Evolutionary conservation across 2,113 vertebrate genomes (phyloP), one percentile per base, ranked within the genome.

Genomic region (Myiozetetes cayanensis): DNA sequence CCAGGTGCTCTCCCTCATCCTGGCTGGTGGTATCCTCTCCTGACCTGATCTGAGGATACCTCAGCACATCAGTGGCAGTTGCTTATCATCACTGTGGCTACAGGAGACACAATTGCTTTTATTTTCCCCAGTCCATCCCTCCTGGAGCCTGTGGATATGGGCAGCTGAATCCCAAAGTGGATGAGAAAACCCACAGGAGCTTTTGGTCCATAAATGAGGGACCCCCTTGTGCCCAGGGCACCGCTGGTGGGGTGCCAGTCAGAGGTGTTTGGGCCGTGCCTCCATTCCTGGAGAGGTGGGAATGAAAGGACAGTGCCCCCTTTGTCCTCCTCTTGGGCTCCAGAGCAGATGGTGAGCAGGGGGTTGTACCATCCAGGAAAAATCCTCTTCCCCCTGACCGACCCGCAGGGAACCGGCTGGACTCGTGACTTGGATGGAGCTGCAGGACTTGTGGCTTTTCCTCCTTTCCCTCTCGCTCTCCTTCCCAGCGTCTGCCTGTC

Each of bases 141-240:
- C 44, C 41, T 13, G 37, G 63, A 70, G 72, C 77, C 47, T 58
- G n/a, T 46, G 49, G 43, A 49, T 1, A 1, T 22, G 61, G 21
- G n/a, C 41, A 47, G 25, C 67, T 90, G 72, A 4, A 0, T 59
- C 62, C 71, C 53, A 18, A 17, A 66, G 79, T 28, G 25, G 46
- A 52, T 23, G 10, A 75, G 23, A 84, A 55, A 86, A 20, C 63
- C 46, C 53, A 0, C 16, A 8, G 68, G 25, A 67, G 50, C 43
- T 43, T 39, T 55, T 15, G 14, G 4, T 35, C 19, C 9, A 0
- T 9, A 53, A 37, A 13, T 0, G 1, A 43, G 59, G 41, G 6
- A 18, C 43, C 12, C 9, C 3, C 0, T 18, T 24, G 20, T 65
- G 55, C 85, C 74, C 12, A 3, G 3, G 58, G 63, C 78, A 25